These are phyloP conservation scores for Junco hyemalis DNA, from an alignment of 2,113 vertebrate species.

Conservation along the genomic window DNA sequence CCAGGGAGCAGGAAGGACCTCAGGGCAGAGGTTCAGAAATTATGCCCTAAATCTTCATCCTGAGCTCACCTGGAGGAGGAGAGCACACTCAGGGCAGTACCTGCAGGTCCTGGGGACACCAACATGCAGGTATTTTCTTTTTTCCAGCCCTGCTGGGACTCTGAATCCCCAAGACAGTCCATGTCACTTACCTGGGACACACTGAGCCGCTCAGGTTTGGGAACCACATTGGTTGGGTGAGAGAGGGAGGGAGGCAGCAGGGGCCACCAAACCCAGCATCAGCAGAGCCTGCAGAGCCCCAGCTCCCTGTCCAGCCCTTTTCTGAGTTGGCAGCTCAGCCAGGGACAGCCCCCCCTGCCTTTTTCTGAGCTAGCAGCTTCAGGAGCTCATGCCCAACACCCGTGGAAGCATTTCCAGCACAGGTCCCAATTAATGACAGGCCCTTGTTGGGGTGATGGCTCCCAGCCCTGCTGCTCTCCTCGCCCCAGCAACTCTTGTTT, in stretches of 20 bases:
- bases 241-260: not conserved
- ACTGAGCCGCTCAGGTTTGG: not conserved
- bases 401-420: not conserved
- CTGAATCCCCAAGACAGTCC: not conserved
- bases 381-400: not conserved
- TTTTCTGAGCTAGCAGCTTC: not conserved
- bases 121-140: accelerated
- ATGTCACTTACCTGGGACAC: not conserved
- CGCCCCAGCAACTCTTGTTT: not conserved
- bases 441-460: not conserved
- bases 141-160: not conserved
- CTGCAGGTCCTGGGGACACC: not conserved
- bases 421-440: not conserved
- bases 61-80: not conserved
- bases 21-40: not conserved
- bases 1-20: not conserved
- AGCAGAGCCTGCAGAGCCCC: not conserved
- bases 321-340: not conserved
- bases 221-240: not conserved
- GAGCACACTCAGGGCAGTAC: not conserved
- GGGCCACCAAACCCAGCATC: not conserved
- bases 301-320: not conserved
- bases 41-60: not conserved
- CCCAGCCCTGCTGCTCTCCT: not conserved
- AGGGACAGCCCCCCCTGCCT: not conserved